Evolutionary conservation across 2,113 vertebrate species (phyloP).

Genomic region (Campylorhamphus procurvoides): DNA sequence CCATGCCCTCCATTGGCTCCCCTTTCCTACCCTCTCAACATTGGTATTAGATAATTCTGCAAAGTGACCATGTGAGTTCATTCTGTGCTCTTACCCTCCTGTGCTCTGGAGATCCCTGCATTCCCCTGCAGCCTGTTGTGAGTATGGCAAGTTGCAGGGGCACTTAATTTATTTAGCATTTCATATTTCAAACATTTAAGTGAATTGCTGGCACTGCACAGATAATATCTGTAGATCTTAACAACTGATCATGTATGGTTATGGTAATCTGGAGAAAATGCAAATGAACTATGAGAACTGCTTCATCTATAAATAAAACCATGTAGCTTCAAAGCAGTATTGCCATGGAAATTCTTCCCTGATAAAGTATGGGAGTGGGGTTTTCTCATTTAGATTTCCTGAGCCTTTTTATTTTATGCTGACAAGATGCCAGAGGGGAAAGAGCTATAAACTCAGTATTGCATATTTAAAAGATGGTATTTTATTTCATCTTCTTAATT

Average conservation of each 20-base stretch:
- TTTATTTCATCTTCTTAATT: constrained; percentile 47
- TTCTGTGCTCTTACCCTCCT: not conserved
- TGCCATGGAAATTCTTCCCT: constrained; percentile 63
- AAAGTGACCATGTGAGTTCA: not conserved
- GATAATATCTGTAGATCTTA: constrained; percentile 62
- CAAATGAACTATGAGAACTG: constrained; percentile 51
- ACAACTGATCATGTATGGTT: constrained; percentile 51
- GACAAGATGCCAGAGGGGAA: constrained; percentile 38
- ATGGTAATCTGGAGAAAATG: constrained; percentile 60
- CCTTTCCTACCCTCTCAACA: not conserved
- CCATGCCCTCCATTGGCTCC: rapidly evolving
- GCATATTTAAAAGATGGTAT: constrained; percentile 24
- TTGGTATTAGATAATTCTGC: not conserved
- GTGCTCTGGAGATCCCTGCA: not conserved
- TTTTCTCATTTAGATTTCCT: constrained; percentile 50
- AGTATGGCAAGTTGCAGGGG: not conserved
- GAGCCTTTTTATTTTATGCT: constrained; percentile 50
- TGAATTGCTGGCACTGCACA: not conserved
- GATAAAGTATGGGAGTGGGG: constrained; percentile 31
- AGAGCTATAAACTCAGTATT: constrained; percentile 46
- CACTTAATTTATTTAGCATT: constrained; percentile 22
- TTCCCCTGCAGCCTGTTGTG: not conserved
- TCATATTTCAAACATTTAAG: constrained; percentile 26
- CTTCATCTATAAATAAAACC: constrained; percentile 48
- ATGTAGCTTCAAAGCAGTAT: constrained; percentile 64